Percentiles rank a stretch among this genome's conserved stretches.
Evolutionary conservation across 2,888 invertebrate species (phyloP).

Genomic region (Stenurella melanura): DNA sequence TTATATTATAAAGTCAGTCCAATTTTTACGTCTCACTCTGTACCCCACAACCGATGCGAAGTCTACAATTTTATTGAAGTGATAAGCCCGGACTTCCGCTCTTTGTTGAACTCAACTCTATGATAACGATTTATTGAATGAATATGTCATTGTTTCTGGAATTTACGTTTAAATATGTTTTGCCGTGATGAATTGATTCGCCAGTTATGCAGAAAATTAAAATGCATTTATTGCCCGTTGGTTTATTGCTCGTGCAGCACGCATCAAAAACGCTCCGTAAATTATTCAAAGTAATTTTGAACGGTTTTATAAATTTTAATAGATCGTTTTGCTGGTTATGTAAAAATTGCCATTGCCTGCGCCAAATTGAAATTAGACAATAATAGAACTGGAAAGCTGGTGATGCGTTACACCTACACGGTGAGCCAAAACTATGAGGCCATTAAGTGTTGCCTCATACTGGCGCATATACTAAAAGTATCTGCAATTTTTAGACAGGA

Average conservation of each 20-base stretch:
- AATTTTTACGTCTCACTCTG: neutral
- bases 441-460: too few relatives aligned
- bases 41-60: neutral
- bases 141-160: neutral
- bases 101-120: neutral
- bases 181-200: slow-evolving; percentile 7
- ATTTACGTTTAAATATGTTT: slow-evolving; percentile 4
- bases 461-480: too few relatives aligned
- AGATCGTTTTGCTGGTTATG: neutral
- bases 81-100: neutral
- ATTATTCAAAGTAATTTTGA: neutral
- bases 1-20: too few relatives aligned
- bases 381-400: neutral
- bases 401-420: neutral
- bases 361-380: neutral
- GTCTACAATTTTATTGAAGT: neutral
- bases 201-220: neutral
- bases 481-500: too few relatives aligned
- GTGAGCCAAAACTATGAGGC: too few relatives aligned
- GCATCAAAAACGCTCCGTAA: neutral
- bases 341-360: neutral
- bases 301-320: neutral
- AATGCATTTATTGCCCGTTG: slow-evolving; percentile 3
- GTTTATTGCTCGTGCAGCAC: neutral
- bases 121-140: slow-evolving; percentile 6